A percentile compares a stretch with the other conserved stretches of the same genome.
Evolutionary conservation across 1,140 invertebrate genomes (phyloP).

Genomic region (Drosophila orosa): DNA sequence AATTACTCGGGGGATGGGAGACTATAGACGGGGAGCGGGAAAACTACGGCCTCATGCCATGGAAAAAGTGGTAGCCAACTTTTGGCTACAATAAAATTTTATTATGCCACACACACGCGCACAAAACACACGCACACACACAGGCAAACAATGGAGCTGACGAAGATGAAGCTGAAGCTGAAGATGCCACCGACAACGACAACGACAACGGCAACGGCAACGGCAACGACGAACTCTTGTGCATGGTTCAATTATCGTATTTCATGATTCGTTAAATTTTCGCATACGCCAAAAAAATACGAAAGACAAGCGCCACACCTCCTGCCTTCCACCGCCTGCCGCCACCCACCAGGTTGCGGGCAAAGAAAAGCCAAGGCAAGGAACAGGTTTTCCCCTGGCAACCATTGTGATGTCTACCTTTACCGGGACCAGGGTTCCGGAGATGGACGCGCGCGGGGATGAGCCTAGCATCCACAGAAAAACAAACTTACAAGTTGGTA

Average conservation of each 20-base stretch:
- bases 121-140: slow-evolving; percentile 40
- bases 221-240: slow-evolving; percentile 73
- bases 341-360: slow-evolving; percentile 23
- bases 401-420: slow-evolving; percentile 78
- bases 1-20: slow-evolving; percentile 54
- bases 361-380: slow-evolving; percentile 65
- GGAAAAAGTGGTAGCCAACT: slow-evolving; percentile 77
- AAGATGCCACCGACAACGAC: slow-evolving; percentile 55
- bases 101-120: slow-evolving; percentile 79
- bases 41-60: slow-evolving; percentile 49
- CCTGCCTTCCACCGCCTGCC: not conserved
- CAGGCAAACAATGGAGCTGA: slow-evolving; percentile 68
- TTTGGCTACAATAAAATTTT: slow-evolving; percentile 82
- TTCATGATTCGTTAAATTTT: slow-evolving; percentile 83
- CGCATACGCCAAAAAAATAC: slow-evolving; percentile 80
- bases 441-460: slow-evolving; percentile 1
- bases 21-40: slow-evolving; percentile 4
- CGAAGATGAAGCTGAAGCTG: slow-evolving; percentile 58
- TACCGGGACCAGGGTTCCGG: slow-evolving; percentile 43
- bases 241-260: slow-evolving; percentile 83
- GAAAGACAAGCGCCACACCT: slow-evolving; percentile 49
- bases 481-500: not conserved
- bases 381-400: slow-evolving; percentile 75
- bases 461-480: not conserved
- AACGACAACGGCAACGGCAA: slow-evolving; percentile 34